Base-by-base conservation (phyloP, 2,797 vertebrate species). In the Eulemur rubriventer region DNA sequence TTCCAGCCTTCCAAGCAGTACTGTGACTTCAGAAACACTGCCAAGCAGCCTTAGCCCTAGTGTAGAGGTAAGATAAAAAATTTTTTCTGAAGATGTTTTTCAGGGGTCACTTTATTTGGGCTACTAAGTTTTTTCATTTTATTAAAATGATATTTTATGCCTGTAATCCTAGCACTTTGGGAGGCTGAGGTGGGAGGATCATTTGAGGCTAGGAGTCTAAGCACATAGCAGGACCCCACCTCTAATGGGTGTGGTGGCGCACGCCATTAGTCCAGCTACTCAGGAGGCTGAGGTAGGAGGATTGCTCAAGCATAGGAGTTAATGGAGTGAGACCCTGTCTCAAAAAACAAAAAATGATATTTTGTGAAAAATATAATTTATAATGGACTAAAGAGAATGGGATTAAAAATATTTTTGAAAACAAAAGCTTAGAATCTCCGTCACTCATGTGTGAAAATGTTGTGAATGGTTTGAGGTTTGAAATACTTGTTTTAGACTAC, bases 11-110 rank as follows among this genome's bases (percentile, higher is more conserved):
- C 99, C 99, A 65, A 99, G 99, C 98, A 99, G 99, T 95, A 99
- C 99, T 80, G 99, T 99, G 97, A 99, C 99, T 93, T 99, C 99
- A 87, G 99, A 99, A 98, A 99, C 99, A 7, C 98, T 99, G 98
- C 99, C 99, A 59, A 98, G 98, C 98, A 99, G 99, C 99, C 99
- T 99, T 98, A 99, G 99, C 98, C 99, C 99, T 98, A 99, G 99
- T 98, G 98, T 99, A 96, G 99, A 99, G 99, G 99, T 99, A 99
- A 93, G 97, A 69, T 81, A 16, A 73, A 76, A 61, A 80, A 12
- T 10, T 35, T 67, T 41, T 52, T n/a, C n/a, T 79, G 38, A 70
- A 79, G 35, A 35, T 65, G 2, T 50, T 89, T 96, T 90, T 88
- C 4, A 73, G 24, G 94, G 55, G 52, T 92, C 35, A 82, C 0